phyloP scores from a whole-genome alignment of 2,113 vertebrate genomes.

The Pomatostomus ruficeps region DNA sequence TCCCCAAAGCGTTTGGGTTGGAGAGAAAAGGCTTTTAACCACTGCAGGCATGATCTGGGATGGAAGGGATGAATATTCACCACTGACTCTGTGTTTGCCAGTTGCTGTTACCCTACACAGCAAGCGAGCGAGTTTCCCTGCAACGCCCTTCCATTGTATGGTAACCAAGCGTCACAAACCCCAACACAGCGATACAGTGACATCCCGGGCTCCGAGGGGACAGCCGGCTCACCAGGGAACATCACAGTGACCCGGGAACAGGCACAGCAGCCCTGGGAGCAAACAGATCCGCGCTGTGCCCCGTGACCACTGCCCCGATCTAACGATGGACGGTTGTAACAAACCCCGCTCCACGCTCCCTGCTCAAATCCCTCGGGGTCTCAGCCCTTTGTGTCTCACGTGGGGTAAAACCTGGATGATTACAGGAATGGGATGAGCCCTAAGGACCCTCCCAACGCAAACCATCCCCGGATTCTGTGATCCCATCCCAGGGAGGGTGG shows the following conservation, averaged over 20 bases:
- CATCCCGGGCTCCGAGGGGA: background rate
- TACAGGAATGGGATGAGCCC: background rate
- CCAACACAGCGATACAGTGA: fast-evolving
- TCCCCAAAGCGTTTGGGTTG: background rate
- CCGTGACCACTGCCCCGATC: fast-evolving
- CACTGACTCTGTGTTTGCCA: background rate
- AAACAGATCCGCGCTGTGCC: fast-evolving
- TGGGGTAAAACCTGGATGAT: background rate
- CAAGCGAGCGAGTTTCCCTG: background rate
- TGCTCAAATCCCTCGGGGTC: fast-evolving
- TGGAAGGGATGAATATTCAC: background rate
- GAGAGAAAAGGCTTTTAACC: background rate
- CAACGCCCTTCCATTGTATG: no score
- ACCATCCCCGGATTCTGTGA: fast-evolving
- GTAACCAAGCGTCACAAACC: background rate
- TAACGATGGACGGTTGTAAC: fast-evolving
- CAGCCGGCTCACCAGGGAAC: background rate
- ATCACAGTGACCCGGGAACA: fast-evolving
- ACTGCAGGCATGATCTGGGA: background rate
- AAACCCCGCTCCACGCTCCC: fast-evolving
- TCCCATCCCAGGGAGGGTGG: background rate
- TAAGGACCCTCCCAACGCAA: background rate
- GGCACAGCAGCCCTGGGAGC: background rate
- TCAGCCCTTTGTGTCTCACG: background rate
- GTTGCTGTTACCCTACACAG: background rate